Evolutionary conservation across 2,113 vertebrate species (phyloP).

Genomic region (Phrynosoma blainvillii): DNA sequence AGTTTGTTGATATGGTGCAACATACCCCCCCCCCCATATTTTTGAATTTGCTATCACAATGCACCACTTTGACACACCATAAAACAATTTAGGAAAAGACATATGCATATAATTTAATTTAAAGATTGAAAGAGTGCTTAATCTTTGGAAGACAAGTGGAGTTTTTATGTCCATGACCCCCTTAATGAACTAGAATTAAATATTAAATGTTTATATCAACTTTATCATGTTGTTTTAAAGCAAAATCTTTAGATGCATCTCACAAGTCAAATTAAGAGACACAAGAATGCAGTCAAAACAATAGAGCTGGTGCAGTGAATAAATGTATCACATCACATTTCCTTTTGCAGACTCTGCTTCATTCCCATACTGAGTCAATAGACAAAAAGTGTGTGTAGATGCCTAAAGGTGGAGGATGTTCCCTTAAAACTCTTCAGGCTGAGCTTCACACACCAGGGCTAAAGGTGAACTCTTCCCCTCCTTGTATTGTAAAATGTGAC

Average conservation of each 20-base stretch:
- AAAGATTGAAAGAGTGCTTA: too few relatives aligned
- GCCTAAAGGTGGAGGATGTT: constrained; percentile 44
- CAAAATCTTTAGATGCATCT: background rate
- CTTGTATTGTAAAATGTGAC: constrained; percentile 38
- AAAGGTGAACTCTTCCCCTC: constrained; percentile 41
- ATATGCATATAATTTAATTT: too few relatives aligned
- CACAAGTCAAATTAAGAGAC: constrained; percentile 7
- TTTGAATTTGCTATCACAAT: too few relatives aligned
- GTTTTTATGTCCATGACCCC: background rate
- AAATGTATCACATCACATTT: constrained; percentile 23
- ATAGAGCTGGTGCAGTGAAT: constrained; percentile 18
- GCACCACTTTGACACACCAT: too few relatives aligned
- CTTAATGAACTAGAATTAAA: too few relatives aligned
- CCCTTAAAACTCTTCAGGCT: constrained; percentile 38
- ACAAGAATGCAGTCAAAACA: background rate
- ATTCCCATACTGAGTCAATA: constrained; percentile 58
- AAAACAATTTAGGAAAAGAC: too few relatives aligned
- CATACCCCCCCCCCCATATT: too few relatives aligned
- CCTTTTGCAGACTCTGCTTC: constrained; percentile 50
- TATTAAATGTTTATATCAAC: background rate
- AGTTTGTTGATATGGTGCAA: too few relatives aligned
- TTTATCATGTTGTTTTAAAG: background rate
- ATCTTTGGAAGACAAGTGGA: background rate
- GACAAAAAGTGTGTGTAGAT: constrained; percentile 50
- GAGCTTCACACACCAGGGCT: background rate